Evolutionary conservation across 2,888 invertebrate genomes (phyloP), one percentile per base, ranked within the genome.

Genomic region (Allacma fusca): DNA sequence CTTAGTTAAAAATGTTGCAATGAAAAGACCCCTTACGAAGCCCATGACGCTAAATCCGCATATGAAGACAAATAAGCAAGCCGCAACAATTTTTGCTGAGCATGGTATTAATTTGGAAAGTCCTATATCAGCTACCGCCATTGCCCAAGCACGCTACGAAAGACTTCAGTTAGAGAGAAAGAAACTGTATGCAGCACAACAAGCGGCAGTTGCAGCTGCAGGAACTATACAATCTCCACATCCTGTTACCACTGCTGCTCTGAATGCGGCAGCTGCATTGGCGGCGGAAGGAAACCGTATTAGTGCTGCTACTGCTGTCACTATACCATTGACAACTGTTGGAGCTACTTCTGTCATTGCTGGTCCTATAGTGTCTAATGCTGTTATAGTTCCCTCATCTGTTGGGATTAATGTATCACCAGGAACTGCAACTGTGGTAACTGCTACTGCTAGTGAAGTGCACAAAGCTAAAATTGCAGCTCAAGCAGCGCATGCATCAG

Each of bases 71-170:
- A 90, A 93, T 59, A 95, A 95, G 86, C 95, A 95, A 87, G 91
- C 93, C 29, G 23, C 64, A 7, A 92, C 93, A 70, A 91, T 95
- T 79, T 88, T 97, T 84, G 91, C 91, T 78, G 96, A 96, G 83
- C 92, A 92, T 86, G 94, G 94, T 44, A 93, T 98, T 79, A 90
- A 89, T 80, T 93, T 95, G 86, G 97, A 97, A 85, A 90, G 90
- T 86, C 96, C 97, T 7, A 88, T 94, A 71, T 89, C 92, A 9
- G 84, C 83, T 1, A 79, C 80, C 13, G 34, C 71, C 1, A 83
- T 84, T 70, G 84, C 84, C 2, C 81, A 83, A 76, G 73, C 79
- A 13, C 13, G 75, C 1, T 67, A 75, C 59, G 84, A 84, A 29
- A 73, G 82, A 28, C 24, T 83, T 4, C 80, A 80, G 29, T 1